Evolutionary conservation across 2,888 invertebrate species (phyloP).

Genomic region (Habroteleia sp.): DNA sequence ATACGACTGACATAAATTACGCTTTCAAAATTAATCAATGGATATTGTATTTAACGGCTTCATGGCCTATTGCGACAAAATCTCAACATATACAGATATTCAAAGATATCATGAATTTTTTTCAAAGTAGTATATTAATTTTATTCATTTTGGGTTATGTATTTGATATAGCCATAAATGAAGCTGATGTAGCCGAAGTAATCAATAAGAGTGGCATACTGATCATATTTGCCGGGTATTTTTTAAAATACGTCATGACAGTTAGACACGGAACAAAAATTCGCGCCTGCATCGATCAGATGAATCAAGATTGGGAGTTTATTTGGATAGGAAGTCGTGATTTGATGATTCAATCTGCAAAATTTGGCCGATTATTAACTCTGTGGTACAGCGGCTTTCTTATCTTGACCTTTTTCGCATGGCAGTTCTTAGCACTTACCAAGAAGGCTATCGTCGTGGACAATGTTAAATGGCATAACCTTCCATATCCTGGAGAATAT

Average conservation of each 20-base stretch:
- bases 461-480: conserved; percentile 10
- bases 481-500: conserved; percentile 4
- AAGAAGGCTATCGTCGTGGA: not conserved
- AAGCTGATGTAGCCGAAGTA: not conserved
- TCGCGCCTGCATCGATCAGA: conserved; percentile 12
- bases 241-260: conserved; percentile 5
- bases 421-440: conserved; percentile 1
- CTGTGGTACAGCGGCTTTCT: too few relatives aligned
- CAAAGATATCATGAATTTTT: not conserved
- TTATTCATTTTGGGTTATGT: not conserved
- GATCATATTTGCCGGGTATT: conserved; percentile 10
- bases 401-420: too few relatives aligned
- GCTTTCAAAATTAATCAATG: conserved; percentile 15
- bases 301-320: conserved; percentile 10
- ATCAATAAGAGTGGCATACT: conserved; percentile 10
- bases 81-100: not conserved
- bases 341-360: conserved; percentile 11
- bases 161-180: not conserved
- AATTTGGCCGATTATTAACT: too few relatives aligned
- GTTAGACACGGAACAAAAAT: not conserved
- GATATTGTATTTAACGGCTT: conserved; percentile 6
- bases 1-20: conserved; percentile 5
- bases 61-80: conserved; percentile 10
- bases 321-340: conserved; percentile 3
- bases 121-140: not conserved